These are phyloP conservation scores for Diarsia rubi DNA, from an alignment of 2,888 invertebrate species.

Conservation along the genomic window DNA sequence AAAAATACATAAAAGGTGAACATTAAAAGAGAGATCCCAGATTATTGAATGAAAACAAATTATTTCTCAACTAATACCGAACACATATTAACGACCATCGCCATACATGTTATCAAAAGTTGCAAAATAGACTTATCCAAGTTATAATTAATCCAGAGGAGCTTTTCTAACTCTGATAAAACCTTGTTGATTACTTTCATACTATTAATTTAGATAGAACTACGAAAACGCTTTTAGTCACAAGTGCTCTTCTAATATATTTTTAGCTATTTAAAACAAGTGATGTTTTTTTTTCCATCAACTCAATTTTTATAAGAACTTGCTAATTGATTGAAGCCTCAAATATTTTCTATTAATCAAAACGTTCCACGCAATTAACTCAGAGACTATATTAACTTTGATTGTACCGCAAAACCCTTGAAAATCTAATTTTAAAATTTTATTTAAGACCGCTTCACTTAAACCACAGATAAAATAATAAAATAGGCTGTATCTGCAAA, in stretches of 20 bases:
- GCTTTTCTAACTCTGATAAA: slow-evolving; percentile 13
- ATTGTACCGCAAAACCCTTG: slow-evolving; percentile 15
- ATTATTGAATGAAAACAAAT: neutral
- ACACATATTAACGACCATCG: neutral
- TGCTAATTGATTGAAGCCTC: slow-evolving; percentile 15
- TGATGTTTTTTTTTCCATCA: neutral
- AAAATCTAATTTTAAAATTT: slow-evolving; percentile 23
- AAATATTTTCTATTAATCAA: slow-evolving; percentile 19
- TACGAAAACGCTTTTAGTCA: slow-evolving; percentile 27
- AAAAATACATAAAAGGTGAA: neutral
- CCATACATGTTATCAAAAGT: slow-evolving; percentile 35
- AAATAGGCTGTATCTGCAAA: slow-evolving; percentile 34
- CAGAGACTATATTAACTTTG: slow-evolving; percentile 5
- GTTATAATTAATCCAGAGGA: slow-evolving; percentile 51
- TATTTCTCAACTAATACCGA: neutral
- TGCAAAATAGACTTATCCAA: slow-evolving; percentile 50
- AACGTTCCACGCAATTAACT: slow-evolving; percentile 1
- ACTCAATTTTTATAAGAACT: slow-evolving; percentile 5
- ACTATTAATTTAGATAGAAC: slow-evolving; percentile 26
- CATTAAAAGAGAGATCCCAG: neutral
- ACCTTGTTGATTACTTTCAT: slow-evolving; percentile 45
- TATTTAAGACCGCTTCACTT: slow-evolving; percentile 22
- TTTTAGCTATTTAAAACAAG: neutral
- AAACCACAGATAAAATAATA: slow-evolving; percentile 32
- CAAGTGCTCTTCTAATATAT: neutral